phyloP scores from a whole-genome alignment of 2,888 invertebrate genomes.

The Pristionchus entomophagus region DNA sequence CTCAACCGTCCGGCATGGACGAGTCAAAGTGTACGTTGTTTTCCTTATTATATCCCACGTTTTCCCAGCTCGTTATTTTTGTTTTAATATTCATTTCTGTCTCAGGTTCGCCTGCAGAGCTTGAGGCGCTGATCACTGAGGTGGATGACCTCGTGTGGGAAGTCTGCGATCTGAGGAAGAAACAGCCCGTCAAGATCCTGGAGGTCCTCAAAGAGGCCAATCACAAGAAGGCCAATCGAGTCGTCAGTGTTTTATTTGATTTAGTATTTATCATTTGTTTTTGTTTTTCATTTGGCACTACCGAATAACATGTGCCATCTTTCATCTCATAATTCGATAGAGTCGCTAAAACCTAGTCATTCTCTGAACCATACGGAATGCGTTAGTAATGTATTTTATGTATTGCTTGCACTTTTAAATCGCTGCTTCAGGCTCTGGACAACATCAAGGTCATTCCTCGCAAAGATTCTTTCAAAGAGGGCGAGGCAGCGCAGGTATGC shows the following conservation, averaged over 20 bases:
- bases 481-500: neutral
- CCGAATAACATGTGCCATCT: too few relatives aligned
- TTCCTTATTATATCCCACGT: too few relatives aligned
- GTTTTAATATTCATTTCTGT: neutral
- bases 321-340: too few relatives aligned
- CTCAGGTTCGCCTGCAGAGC: neutral
- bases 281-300: too few relatives aligned
- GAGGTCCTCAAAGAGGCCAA: constrained; percentile 18
- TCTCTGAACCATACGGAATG: neutral
- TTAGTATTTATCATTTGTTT: neutral
- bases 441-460: neutral
- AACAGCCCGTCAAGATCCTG: neutral
- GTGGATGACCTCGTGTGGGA: constrained; percentile 7
- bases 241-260: neutral
- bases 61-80: neutral
- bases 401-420: neutral
- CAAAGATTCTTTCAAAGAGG: neutral
- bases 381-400: too few relatives aligned
- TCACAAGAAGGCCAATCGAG: neutral
- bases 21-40: neutral
- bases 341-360: neutral
- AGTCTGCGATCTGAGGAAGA: neutral
- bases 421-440: neutral
- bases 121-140: neutral
- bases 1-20: neutral